Evolutionary conservation across 1,140 invertebrate genomes (phyloP).

Genomic region (Neodiprion lecontei): DNA sequence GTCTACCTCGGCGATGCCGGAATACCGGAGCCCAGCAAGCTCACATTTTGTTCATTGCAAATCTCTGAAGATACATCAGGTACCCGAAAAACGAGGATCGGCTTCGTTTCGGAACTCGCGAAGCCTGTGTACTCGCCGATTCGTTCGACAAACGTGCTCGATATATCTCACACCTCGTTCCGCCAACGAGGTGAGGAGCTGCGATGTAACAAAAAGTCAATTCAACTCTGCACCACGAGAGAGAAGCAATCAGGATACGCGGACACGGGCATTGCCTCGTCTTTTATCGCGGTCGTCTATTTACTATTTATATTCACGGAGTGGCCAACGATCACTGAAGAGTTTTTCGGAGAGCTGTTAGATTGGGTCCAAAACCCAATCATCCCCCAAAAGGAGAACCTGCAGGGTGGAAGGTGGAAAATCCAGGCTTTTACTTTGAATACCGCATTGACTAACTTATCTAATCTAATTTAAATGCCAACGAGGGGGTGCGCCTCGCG

Average conservation of each 20-base stretch:
- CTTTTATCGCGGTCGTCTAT: too few species aligned
- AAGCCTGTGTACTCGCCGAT: neutral
- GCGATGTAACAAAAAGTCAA: neutral
- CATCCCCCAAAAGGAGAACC: neutral
- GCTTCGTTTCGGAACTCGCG: neutral
- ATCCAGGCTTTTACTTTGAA: slow-evolving; percentile 14
- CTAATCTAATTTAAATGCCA: slow-evolving; percentile 55
- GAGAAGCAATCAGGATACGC: neutral
- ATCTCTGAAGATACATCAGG: too few species aligned
- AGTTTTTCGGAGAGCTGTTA: too few species aligned
- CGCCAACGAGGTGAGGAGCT: neutral
- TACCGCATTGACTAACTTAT: slow-evolving; percentile 60
- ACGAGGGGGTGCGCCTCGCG: slow-evolving; percentile 25
- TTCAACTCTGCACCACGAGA: neutral
- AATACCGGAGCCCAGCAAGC: too few species aligned
- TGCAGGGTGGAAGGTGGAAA: neutral
- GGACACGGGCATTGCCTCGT: too few species aligned
- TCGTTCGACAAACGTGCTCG: too few species aligned
- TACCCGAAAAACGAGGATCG: neutral
- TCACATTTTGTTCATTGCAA: too few species aligned
- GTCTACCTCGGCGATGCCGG: too few species aligned
- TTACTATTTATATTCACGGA: too few species aligned
- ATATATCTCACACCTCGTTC: too few species aligned
- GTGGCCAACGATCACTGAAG: too few species aligned
- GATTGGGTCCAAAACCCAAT: neutral